Evolutionary conservation across 2,888 invertebrate species (phyloP).

Genomic region (Dryobota labecula): DNA sequence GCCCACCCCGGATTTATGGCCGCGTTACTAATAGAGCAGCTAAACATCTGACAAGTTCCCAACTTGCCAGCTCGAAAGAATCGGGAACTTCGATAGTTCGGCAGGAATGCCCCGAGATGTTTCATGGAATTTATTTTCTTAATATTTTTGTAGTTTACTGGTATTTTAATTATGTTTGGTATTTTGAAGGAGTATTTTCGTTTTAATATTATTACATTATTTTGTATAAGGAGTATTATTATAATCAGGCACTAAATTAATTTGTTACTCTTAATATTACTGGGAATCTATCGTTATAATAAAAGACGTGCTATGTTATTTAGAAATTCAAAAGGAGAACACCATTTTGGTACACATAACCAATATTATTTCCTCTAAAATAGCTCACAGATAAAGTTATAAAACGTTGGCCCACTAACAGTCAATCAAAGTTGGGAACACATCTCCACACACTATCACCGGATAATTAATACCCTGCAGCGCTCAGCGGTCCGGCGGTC

Average conservation of each 20-base stretch:
- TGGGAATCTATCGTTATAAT: neutral
- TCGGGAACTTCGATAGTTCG: constrained; percentile 49
- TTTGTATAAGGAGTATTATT: neutral
- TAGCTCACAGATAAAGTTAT: constrained; percentile 23
- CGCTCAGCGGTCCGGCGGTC: constrained; percentile 27
- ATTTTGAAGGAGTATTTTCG: constrained; percentile 18
- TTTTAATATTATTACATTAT: neutral
- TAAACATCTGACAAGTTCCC: constrained; percentile 57
- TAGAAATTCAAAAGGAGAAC: neutral
- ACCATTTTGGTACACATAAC: too few species aligned
- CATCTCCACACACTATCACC: constrained; percentile 37
- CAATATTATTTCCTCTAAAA: constrained; percentile 6
- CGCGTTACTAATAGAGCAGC: constrained; percentile 59
- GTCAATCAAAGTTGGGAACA: constrained; percentile 53
- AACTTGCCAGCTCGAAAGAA: constrained; percentile 49
- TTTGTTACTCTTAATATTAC: neutral
- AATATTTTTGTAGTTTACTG: neutral
- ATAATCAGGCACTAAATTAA: neutral
- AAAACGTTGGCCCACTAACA: constrained; percentile 45
- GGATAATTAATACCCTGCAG: constrained; percentile 48
- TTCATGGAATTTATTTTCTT: constrained; percentile 35
- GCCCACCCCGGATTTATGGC: constrained; percentile 46
- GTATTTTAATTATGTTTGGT: constrained; percentile 21
- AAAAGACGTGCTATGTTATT: neutral
- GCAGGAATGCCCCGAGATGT: constrained; percentile 11